A percentile compares a stretch with the other conserved stretches of the same genome.
phyloP scores from a whole-genome alignment of 64 coral and sea anemone species.

The Montipora foliosa region DNA sequence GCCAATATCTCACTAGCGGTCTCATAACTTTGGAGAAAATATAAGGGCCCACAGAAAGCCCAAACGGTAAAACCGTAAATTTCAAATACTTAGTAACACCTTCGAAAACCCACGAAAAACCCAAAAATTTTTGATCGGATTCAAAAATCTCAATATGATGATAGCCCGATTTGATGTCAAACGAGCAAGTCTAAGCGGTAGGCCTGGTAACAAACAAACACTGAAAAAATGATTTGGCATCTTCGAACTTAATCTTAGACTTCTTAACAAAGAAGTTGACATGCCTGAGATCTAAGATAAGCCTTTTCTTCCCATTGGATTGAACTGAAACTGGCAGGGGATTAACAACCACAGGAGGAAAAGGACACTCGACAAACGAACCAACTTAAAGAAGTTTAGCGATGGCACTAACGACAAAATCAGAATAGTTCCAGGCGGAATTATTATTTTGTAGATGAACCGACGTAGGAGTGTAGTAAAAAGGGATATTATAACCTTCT shows the following conservation, averaged over 20 bases:
- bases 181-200: slow-evolving; percentile 16
- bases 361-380: slow-evolving; percentile 11
- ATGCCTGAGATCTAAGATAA: slow-evolving; percentile 15
- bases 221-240: not conserved
- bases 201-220: not conserved
- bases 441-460: slow-evolving; percentile 4
- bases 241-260: slow-evolving; percentile 19
- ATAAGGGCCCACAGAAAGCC: slow-evolving; percentile 22
- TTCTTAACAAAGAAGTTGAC: slow-evolving; percentile 22
- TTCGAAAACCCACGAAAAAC: slow-evolving; percentile 14
- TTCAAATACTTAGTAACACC: not conserved
- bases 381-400: slow-evolving; percentile 16
- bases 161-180: slow-evolving; percentile 19
- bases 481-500: slow-evolving; percentile 36
- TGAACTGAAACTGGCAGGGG: slow-evolving; percentile 35
- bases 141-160: slow-evolving; percentile 43
- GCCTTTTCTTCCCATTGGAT: slow-evolving; percentile 33
- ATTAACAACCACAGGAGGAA: slow-evolving; percentile 14
- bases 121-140: slow-evolving; percentile 11
- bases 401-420: slow-evolving; percentile 14
- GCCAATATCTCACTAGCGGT: slow-evolving; percentile 46
- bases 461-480: not conserved
- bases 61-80: slow-evolving; percentile 55
- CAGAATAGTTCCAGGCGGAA: slow-evolving; percentile 6
- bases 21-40: slow-evolving; percentile 65